phyloP scores from a whole-genome alignment of 2,113 vertebrate species.

The Crocuta crocuta region DNA sequence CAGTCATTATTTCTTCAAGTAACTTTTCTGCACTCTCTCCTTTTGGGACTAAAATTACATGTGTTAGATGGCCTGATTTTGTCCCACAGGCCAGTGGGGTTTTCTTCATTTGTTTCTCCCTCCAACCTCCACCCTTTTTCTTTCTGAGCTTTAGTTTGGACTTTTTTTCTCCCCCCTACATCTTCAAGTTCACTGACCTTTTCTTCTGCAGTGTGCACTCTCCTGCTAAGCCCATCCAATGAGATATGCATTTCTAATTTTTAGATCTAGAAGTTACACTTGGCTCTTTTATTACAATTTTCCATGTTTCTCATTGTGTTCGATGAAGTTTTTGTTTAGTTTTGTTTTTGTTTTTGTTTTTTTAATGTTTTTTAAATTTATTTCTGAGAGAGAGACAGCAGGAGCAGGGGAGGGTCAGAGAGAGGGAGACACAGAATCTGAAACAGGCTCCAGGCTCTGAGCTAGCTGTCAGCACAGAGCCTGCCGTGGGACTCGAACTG shows the following conservation, averaged over 20 bases:
- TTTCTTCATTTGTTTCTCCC: neutral
- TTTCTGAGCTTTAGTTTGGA: neutral
- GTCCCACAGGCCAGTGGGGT: neutral
- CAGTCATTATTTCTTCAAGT: neutral
- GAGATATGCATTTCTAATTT: neutral
- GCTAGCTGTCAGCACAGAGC: no score
- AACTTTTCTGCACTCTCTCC: neutral
- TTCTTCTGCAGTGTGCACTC: neutral
- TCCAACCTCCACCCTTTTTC: neutral
- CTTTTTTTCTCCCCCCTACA: neutral
- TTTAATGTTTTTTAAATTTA: no score
- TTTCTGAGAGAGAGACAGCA: no score
- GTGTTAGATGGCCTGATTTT: neutral
- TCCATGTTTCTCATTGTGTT: neutral
- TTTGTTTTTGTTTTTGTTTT: neutral
- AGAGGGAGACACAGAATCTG: no score
- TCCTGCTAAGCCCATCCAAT: neutral
- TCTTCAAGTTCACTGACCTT: neutral
- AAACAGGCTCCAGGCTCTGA: no score
- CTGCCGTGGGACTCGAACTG: no score
- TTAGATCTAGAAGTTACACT: conserved; percentile 4
- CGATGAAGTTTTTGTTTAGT: neutral
- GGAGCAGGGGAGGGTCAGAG: no score
- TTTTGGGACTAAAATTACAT: neutral
- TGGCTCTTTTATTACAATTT: neutral